phyloP scores from a whole-genome alignment of 2,113 vertebrate genomes.

The Halcyon malimbica region DNA sequence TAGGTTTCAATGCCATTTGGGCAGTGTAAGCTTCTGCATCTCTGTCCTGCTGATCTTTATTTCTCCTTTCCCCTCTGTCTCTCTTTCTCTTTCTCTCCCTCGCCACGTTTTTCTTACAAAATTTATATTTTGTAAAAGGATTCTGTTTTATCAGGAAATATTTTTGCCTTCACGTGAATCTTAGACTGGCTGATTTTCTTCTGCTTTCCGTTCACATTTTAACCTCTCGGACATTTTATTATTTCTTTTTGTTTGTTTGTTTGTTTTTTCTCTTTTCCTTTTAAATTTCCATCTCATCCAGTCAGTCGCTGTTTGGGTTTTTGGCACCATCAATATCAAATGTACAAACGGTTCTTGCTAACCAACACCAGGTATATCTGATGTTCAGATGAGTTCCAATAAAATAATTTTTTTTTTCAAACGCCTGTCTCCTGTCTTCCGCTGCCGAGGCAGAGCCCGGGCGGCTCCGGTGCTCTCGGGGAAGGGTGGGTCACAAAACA shows the following conservation, averaged over 20 bases:
- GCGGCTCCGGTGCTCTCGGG: rapidly evolving
- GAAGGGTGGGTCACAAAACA: neutral
- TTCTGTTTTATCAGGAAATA: constrained; percentile 76
- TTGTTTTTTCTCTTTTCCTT: neutral
- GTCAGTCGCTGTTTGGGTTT: constrained; percentile 81
- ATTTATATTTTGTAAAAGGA: constrained; percentile 80
- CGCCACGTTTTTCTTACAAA: constrained; percentile 69
- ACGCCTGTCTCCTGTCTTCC: constrained; percentile 64
- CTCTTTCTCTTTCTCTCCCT: constrained; percentile 33
- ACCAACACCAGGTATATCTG: constrained; percentile 91
- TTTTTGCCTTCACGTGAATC: constrained; percentile 71
- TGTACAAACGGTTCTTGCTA: constrained; percentile 90
- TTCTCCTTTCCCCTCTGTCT: constrained; percentile 41
- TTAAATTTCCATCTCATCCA: constrained; percentile 68
- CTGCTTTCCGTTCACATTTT: constrained; percentile 36
- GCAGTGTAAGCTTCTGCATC: constrained; percentile 74
- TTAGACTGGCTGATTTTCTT: constrained; percentile 69
- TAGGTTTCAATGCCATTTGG: constrained; percentile 65
- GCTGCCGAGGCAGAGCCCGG: neutral
- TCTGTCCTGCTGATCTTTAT: constrained; percentile 46
- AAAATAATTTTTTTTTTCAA: constrained; percentile 85
- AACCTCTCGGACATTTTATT: neutral
- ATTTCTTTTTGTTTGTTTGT: neutral
- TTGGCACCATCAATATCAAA: constrained; percentile 87
- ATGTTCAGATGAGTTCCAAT: constrained; percentile 94